phyloP scores from a whole-genome alignment of 2,113 vertebrate genomes.

The Condylura cristata region DNA sequence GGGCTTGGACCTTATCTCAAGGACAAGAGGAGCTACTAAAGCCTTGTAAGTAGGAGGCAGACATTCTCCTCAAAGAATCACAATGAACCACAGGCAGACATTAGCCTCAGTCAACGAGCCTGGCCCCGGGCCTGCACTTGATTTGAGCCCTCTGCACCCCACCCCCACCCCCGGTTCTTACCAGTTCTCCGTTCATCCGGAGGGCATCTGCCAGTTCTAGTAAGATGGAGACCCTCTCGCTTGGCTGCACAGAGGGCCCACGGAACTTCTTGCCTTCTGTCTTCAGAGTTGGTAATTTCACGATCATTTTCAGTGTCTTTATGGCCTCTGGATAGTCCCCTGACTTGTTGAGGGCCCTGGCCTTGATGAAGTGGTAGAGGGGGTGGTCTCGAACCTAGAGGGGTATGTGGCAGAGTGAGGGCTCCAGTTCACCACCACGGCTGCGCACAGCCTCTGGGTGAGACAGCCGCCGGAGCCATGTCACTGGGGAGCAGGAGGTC shows the following conservation, averaged over 20 bases:
- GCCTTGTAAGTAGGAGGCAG: neutral
- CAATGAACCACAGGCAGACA: neutral
- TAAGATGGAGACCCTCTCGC: constrained; percentile 83
- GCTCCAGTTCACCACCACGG: neutral
- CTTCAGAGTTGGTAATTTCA: constrained; percentile 78
- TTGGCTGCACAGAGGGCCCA: constrained; percentile 39
- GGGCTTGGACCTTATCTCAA: neutral
- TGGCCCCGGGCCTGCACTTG: neutral
- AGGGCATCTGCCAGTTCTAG: constrained; percentile 85
- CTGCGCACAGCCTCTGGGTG: accelerated
- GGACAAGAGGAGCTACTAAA: neutral
- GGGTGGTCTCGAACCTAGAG: constrained; percentile 85
- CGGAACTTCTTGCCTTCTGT: constrained; percentile 56
- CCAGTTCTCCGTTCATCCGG: constrained; percentile 86
- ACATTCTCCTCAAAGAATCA: neutral
- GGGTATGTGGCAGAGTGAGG: accelerated
- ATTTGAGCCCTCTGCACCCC: accelerated
- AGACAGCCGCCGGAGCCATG: neutral
- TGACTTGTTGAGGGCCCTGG: constrained; percentile 81
- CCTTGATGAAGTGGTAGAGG: constrained; percentile 86
- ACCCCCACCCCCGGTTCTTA: constrained; percentile 46
- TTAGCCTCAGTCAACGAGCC: neutral
- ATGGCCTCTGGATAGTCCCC: constrained; percentile 84
- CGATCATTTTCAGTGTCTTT: constrained; percentile 82
- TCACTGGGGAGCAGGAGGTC: neutral